Evolutionary conservation across 1,140 invertebrate species (phyloP), one percentile per base, ranked within the genome.

Genomic region (Scaptomyza graminum): DNA sequence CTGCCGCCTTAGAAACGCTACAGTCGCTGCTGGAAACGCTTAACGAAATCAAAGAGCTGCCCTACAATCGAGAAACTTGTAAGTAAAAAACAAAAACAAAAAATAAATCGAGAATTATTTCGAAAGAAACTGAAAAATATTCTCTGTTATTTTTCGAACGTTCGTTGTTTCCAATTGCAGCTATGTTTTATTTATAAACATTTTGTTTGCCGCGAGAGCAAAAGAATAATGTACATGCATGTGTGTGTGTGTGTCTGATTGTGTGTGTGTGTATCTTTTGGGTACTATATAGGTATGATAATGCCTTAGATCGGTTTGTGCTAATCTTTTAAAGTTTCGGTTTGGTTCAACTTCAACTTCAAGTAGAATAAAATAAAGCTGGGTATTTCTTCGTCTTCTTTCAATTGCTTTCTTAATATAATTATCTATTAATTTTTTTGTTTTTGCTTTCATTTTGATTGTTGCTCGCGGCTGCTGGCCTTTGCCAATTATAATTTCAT

Each of bases 101-200:
- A 28, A 28, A 31, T 6, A 31, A 5, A 18, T 52, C 44, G 18
- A 18, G 9, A 11, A 13, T 15, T 11, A 18, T 22, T 47, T 7
- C 37, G 44, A 34, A 0, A 8, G 6, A 41, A 12, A 41, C 37
- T n/a, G 68, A 37, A 73, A 73, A 60, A 62, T 54, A 57, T 64
- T 39, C n/a, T 66, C 39, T 22, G 43, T 43, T 5, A 22, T 28
- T 44, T 2, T n/a, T n/a, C n/a, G n/a, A n/a, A n/a, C 5, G 41
- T 16, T 57, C 39, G 56, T 70, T 83, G 63, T 72, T 79, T 66
- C 80, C 62, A 76, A 87, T 73, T 87, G 74, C 79, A 78, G 79
- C 79, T 79, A 64, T 78, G 65, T 83, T 79, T 87, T 87, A 87
- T 87, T 85, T 85, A 78, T 85, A 85, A 87, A 87, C 70, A 76